A percentile compares a stretch with the other conserved stretches of the same genome.
phyloP scores from a whole-genome alignment of 2,113 vertebrate genomes.

The Phylloscopus trochiloides region DNA sequence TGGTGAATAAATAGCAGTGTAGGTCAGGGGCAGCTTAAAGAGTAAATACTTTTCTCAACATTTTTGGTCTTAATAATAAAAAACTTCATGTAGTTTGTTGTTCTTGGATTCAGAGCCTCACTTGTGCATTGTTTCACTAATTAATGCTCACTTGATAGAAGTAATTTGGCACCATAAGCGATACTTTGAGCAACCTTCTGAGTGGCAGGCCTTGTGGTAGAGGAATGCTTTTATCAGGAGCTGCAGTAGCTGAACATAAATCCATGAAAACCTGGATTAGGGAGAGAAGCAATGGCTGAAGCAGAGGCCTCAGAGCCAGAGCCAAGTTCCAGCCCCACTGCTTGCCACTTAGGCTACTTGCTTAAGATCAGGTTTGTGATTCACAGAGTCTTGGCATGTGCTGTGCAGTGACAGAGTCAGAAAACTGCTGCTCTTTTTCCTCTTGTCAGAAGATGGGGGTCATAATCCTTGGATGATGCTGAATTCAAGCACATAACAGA shows the following conservation, averaged over 20 bases:
- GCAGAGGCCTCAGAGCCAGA: not conserved
- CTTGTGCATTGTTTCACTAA: not conserved
- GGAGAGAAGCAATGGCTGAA: not conserved
- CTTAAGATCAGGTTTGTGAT: not conserved
- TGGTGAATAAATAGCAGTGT: not conserved
- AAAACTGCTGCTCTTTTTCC: not conserved
- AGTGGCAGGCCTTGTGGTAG: not conserved
- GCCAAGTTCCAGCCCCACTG: not conserved
- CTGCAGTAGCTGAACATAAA: not conserved
- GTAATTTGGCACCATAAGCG: not conserved
- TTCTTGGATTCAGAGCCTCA: not conserved
- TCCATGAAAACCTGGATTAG: not conserved
- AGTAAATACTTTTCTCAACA: not conserved
- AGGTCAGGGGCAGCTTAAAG: not conserved
- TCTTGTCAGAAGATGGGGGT: not conserved
- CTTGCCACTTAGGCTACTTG: not conserved
- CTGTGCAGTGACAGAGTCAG: not conserved
- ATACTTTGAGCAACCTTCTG: not conserved
- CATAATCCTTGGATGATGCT: not conserved
- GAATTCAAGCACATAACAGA: not conserved
- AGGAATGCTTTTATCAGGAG: not conserved
- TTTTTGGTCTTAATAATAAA: not conserved
- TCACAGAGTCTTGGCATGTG: not conserved
- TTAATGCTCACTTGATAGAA: not conserved
- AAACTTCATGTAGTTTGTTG: not conserved